Evolutionary conservation across 1,140 invertebrate species (phyloP).

Genomic region (Drosophila auraria): DNA sequence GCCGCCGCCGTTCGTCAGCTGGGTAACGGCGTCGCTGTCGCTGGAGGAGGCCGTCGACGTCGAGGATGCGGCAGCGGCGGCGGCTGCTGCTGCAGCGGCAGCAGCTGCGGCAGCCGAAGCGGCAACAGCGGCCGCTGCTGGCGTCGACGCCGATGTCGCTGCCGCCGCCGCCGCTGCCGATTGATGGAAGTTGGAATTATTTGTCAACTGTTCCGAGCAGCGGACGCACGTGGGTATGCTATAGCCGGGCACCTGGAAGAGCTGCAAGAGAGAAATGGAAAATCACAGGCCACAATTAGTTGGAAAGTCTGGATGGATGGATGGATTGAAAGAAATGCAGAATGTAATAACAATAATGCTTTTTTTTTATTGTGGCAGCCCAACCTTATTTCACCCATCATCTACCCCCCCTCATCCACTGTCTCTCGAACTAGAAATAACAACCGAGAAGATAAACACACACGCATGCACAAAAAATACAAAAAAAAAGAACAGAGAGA

Average conservation of each 20-base stretch:
- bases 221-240: constrained; percentile 85
- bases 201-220: constrained; percentile 84
- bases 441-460: constrained; percentile 60
- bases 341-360: constrained; percentile 53
- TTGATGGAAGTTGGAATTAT: constrained; percentile 82
- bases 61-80: constrained; percentile 52
- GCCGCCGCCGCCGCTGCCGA: constrained; percentile 59
- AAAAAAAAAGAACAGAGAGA: constrained; percentile 42
- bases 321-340: constrained; percentile 34
- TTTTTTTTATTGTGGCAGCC: constrained; percentile 50
- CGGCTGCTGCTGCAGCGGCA: constrained; percentile 47
- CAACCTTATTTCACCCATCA: constrained; percentile 23
- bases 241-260: constrained; percentile 85
- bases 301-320: constrained; percentile 35
- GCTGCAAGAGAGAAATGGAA: constrained; percentile 55
- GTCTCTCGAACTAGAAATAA: constrained; percentile 60
- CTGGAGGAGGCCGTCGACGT: constrained; percentile 57
- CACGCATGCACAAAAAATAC: constrained; percentile 29
- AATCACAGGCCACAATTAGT: constrained; percentile 27
- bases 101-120: constrained; percentile 49
- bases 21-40: constrained; percentile 51
- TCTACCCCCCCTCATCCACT: neutral
- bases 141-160: constrained; percentile 49
- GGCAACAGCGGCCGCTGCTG: constrained; percentile 53
- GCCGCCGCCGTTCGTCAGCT: constrained; percentile 56